Conservation (phyloP, 2,888 invertebrate species). For the Leptinotarsa peninsularis region DNA sequence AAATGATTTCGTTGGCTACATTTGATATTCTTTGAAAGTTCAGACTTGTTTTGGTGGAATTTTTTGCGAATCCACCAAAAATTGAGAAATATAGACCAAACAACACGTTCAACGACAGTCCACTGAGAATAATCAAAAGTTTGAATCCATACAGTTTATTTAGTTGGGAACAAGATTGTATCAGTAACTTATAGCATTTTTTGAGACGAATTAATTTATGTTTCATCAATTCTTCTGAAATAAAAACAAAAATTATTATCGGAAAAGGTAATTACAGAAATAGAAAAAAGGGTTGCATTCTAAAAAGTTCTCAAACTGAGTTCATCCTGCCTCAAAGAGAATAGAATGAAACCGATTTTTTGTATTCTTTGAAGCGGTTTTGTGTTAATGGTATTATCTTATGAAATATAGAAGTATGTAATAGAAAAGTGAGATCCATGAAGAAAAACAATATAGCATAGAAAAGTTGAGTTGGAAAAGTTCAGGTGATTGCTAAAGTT, state of each 20-base stretch:
- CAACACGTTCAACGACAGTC: slow-evolving; percentile 40
- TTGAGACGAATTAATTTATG: slow-evolving; percentile 30
- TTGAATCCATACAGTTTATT: slow-evolving; percentile 39
- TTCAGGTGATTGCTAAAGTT: too few relatives aligned
- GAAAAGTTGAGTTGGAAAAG: too few relatives aligned
- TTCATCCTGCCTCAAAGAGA: too few relatives aligned
- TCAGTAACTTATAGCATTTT: slow-evolving; percentile 35
- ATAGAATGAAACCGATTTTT: too few relatives aligned
- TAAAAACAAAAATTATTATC: slow-evolving; percentile 3
- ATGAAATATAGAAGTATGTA: too few relatives aligned
- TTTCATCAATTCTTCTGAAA: slow-evolving; percentile 33
- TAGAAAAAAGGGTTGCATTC: too few relatives aligned
- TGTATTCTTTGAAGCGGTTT: too few relatives aligned
- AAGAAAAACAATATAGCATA: too few relatives aligned
- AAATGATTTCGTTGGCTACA: slow-evolving; percentile 41
- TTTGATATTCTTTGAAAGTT: slow-evolving; percentile 33
- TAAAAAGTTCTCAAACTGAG: too few relatives aligned
- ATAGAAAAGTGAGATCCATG: too few relatives aligned
- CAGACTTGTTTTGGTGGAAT: slow-evolving; percentile 28
- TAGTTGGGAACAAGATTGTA: slow-evolving; percentile 32
- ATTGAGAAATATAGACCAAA: slow-evolving; percentile 47
- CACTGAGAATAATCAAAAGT: slow-evolving; percentile 38
- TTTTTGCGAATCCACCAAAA: slow-evolving; percentile 45
- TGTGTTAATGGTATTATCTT: too few relatives aligned
- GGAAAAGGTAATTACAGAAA: too few relatives aligned